These are phyloP conservation scores for Poecile montanus DNA, from an alignment of 2,797 vertebrate genomes.

Conservation along the genomic window DNA sequence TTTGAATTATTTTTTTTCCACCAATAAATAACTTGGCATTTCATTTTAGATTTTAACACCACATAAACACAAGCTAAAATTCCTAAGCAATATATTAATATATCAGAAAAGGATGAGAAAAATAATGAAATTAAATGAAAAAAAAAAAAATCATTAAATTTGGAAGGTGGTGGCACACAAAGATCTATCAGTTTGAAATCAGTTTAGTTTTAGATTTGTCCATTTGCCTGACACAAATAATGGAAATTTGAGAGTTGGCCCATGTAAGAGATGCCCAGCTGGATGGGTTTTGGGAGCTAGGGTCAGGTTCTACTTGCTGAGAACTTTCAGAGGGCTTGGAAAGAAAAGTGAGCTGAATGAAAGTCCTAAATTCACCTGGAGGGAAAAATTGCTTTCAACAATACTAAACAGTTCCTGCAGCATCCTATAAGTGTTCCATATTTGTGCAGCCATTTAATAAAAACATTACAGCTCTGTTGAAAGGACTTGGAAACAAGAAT, in stretches of 20 bases:
- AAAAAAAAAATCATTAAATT: background rate
- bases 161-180: fast-evolving
- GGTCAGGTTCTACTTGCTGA: background rate
- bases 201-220: background rate
- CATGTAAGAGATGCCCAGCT: fast-evolving
- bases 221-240: background rate
- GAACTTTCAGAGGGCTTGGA: background rate
- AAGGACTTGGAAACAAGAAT: background rate
- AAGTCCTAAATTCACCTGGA: background rate
- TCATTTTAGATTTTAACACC: background rate
- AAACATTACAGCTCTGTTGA: background rate
- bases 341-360: background rate
- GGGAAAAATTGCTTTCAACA: background rate
- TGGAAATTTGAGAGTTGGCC: background rate
- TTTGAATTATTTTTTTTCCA: background rate
- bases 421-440: fast-evolving
- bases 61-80: background rate
- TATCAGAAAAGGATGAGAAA: background rate
- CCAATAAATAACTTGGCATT: background rate
- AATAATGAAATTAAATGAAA: background rate
- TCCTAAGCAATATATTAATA: background rate
- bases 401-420: background rate
- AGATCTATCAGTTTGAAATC: background rate
- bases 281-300: fast-evolving
- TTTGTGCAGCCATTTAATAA: background rate